Conservation (phyloP, 2,113 vertebrate species). For the Mystacornis crossleyi region DNA sequence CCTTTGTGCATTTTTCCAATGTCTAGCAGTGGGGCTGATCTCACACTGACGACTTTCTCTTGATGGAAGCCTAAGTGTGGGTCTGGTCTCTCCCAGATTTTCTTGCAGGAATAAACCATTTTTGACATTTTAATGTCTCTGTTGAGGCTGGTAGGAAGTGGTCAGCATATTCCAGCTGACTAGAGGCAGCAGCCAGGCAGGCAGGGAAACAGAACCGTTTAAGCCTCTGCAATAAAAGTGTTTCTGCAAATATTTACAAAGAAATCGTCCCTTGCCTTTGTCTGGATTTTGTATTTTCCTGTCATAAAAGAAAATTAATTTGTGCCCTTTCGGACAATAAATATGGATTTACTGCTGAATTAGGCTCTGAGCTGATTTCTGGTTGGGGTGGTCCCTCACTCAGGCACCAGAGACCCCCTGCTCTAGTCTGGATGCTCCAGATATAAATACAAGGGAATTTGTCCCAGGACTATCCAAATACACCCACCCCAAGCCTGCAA, state of each 20-base stretch:
- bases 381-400: background rate
- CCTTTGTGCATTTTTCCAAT: background rate
- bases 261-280: background rate
- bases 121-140: background rate
- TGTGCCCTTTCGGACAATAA: background rate
- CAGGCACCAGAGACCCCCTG: background rate
- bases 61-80: background rate
- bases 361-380: background rate
- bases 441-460: background rate
- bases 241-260: background rate
- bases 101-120: background rate
- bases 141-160: background rate
- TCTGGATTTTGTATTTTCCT: background rate
- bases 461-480: background rate
- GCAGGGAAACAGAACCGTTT: background rate
- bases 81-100: background rate
- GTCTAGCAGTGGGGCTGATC: background rate
- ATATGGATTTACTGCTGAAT: background rate
- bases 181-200: background rate
- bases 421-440: background rate
- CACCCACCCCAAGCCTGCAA: background rate
- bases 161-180: background rate
- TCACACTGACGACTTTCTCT: background rate
- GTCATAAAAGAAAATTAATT: background rate
- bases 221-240: background rate